These are phyloP conservation scores for Apostichopus californicus DNA, from an alignment of 35 echinoderm and acorn worm species.

Conservation along the genomic window DNA sequence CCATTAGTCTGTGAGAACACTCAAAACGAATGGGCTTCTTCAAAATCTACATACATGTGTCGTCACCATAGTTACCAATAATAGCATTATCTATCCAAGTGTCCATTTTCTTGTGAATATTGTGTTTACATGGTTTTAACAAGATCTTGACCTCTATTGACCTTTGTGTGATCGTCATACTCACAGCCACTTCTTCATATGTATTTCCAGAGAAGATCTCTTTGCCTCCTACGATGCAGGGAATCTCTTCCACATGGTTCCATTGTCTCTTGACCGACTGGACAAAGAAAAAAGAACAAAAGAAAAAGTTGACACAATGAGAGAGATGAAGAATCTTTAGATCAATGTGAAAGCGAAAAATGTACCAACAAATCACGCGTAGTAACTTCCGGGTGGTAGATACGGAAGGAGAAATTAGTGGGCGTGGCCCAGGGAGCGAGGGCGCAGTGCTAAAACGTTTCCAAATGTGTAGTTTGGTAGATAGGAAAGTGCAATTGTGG, in stretches of 20 bases:
- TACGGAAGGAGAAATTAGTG: no score
- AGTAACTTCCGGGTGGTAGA: no score
- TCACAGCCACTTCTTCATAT: conserved; percentile 73
- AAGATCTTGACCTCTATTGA: no score
- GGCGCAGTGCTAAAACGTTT: no score
- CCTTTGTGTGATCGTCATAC: conserved; percentile 2
- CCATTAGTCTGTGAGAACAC: no score
- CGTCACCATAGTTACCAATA: no score
- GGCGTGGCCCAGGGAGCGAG: no score
- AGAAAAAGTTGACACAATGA: neutral
- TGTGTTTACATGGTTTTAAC: neutral
- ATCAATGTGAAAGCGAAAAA: neutral
- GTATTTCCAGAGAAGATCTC: conserved; percentile 64
- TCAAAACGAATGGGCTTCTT: no score
- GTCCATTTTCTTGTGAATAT: neutral
- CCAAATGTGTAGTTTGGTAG: no score
- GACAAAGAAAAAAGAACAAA: conserved; percentile 29
- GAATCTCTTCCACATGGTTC: conserved; percentile 64
- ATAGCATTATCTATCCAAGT: neutral
- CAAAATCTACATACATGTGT: no score
- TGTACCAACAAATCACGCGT: neutral
- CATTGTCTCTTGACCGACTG: conserved; percentile 64
- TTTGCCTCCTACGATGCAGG: conserved; percentile 78
- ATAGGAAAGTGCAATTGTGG: no score
- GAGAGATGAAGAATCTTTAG: neutral